Percentiles rank a stretch among this genome's conserved stretches.
phyloP scores from a whole-genome alignment of 2,888 invertebrate genomes.

The Sphaerophoria taeniata region DNA sequence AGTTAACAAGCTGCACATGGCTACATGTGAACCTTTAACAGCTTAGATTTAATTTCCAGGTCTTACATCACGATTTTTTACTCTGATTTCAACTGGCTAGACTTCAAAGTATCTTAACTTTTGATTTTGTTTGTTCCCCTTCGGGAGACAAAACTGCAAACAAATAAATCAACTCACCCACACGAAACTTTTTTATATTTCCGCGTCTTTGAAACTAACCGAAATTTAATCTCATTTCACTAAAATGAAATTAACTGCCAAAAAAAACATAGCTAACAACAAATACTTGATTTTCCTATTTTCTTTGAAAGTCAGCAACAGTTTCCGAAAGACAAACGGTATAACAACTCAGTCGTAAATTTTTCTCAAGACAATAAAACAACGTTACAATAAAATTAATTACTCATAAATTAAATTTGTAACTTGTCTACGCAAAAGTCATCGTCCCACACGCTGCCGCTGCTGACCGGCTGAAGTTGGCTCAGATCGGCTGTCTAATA shows the following conservation, averaged over 20 bases:
- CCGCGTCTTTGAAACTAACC: neutral
- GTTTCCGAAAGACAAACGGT: neutral
- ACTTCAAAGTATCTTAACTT: neutral
- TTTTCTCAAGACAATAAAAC: neutral
- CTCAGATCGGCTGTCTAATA: neutral
- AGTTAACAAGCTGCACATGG: too few species aligned
- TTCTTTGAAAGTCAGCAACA: neutral
- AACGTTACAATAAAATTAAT: constrained; percentile 16
- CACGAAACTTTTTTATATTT: constrained; percentile 13
- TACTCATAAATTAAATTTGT: constrained; percentile 5
- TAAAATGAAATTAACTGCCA: neutral
- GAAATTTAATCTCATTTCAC: constrained; percentile 18
- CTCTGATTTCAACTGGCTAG: neutral
- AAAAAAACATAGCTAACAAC: neutral
- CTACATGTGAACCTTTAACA: too few species aligned
- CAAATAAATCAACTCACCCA: constrained; percentile 45
- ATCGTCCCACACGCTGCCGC: constrained; percentile 14
- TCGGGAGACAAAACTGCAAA: constrained; percentile 15
- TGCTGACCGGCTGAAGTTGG: too few species aligned
- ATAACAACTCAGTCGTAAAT: constrained; percentile 17
- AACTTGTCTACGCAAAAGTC: neutral
- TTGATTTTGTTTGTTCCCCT: neutral
- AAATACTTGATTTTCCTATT: neutral
- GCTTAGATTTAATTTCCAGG: neutral
- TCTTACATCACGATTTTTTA: neutral